Evolutionary conservation across 2,113 vertebrate species (phyloP).

Genomic region (Varanus salvator): DNA sequence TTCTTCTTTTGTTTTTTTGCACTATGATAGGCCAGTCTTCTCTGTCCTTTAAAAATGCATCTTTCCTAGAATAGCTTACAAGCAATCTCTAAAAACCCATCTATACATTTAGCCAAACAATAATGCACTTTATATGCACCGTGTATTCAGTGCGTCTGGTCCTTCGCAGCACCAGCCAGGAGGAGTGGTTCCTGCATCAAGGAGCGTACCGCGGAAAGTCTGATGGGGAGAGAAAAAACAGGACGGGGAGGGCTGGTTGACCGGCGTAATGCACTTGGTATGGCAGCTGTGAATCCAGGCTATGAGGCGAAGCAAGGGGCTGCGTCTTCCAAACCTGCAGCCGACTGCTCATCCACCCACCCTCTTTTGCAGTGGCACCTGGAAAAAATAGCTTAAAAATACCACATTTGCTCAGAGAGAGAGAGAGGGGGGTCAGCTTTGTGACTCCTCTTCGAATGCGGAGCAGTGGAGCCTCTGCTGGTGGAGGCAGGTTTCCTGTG

Average conservation of each 20-base stretch:
- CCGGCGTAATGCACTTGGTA: background rate
- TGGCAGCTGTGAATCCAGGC: background rate
- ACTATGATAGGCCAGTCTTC: background rate
- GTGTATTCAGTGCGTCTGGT: background rate
- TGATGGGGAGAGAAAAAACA: background rate
- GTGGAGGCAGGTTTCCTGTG: background rate
- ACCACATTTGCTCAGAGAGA: background rate
- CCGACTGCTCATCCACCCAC: background rate
- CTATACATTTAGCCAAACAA: too few relatives aligned
- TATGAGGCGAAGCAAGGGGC: background rate
- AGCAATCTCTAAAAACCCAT: background rate
- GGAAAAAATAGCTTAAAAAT: background rate
- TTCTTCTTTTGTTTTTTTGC: too few relatives aligned
- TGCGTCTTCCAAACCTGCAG: background rate
- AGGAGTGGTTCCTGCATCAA: background rate
- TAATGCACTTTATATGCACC: too few relatives aligned
- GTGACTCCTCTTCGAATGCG: too few relatives aligned
- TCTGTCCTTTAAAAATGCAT: background rate
- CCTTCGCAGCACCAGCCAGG: background rate
- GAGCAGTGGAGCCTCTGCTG: background rate
- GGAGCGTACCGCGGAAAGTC: background rate
- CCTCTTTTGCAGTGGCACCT: background rate
- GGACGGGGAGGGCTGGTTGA: too few relatives aligned
- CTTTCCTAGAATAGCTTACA: background rate
- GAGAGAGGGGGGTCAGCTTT: background rate